Percentiles rank a stretch among this genome's conserved stretches.
Conservation (phyloP, 1,140 invertebrate genomes). For the Drosophila seguyi region DNA sequence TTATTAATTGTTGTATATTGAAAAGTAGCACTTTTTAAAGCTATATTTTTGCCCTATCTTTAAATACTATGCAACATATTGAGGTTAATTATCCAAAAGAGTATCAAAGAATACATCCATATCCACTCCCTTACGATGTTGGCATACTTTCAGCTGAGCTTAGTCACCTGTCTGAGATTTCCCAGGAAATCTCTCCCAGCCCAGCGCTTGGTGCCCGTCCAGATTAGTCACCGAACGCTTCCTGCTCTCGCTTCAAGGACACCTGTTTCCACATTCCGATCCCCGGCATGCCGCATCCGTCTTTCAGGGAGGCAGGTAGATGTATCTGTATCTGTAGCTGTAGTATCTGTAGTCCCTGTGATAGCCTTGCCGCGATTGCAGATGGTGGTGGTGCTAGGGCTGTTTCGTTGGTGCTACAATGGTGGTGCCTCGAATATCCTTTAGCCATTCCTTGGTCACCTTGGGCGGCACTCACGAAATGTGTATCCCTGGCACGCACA, state of each 20-base stretch:
- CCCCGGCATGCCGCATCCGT: constrained; percentile 67
- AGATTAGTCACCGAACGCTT: constrained; percentile 25
- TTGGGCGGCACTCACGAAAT: constrained; percentile 78
- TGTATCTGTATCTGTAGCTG: constrained; percentile 17
- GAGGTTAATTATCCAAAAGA: too few relatives aligned
- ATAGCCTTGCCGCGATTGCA: constrained; percentile 42
- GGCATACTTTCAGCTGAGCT: constrained; percentile 6
- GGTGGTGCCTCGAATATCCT: constrained; percentile 66
- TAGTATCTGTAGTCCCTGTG: constrained; percentile 13
- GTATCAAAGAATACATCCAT: neutral
- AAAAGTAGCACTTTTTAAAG: neutral
- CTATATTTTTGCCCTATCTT: neutral
- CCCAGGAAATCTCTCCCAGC: constrained; percentile 3
- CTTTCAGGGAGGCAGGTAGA: constrained; percentile 45
- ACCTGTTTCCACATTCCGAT: constrained; percentile 79
- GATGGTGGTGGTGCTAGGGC: constrained; percentile 51
- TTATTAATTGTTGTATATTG: neutral
- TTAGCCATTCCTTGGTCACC: constrained; percentile 76
- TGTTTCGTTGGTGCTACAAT: constrained; percentile 33
- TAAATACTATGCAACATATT: neutral
- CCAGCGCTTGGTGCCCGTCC: neutral
- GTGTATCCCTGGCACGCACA: constrained; percentile 70
- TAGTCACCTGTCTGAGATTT: constrained; percentile 7
- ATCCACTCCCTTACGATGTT: neutral
- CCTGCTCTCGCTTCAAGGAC: constrained; percentile 59